Conservation (phyloP, 2,888 invertebrate genomes). For the Sinodicranocentrus sp. region DNA sequence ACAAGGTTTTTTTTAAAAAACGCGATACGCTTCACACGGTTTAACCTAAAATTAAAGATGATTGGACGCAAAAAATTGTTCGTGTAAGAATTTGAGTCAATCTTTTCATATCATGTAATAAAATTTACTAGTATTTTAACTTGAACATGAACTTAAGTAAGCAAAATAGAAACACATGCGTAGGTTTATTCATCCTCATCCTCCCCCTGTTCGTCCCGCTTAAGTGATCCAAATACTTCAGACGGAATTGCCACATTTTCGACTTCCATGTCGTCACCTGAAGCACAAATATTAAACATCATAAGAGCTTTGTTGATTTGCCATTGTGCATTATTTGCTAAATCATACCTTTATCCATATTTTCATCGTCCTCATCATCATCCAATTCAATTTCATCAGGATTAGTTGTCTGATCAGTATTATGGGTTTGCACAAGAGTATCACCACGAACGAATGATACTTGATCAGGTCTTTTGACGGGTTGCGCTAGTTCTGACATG, state of each 20-base stretch:
- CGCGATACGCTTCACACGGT: no score
- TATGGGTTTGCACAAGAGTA: constrained; percentile 83
- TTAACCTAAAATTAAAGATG: no score
- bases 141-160: no score
- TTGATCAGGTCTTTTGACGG: constrained; percentile 71
- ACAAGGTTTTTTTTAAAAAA: no score
- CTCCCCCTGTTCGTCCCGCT: constrained; percentile 77
- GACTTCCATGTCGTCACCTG: constrained; percentile 83
- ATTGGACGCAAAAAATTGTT: no score
- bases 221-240: constrained; percentile 93
- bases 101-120: no score
- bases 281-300: no score
- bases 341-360: constrained; percentile 70
- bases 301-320: neutral
- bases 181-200: constrained; percentile 55
- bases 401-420: constrained; percentile 81
- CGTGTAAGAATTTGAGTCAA: no score
- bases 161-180: no score
- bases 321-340: neutral
- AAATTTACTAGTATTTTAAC: no score
- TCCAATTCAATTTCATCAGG: constrained; percentile 81
- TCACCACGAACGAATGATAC: constrained; percentile 90
- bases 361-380: constrained; percentile 78
- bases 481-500: constrained; percentile 80
- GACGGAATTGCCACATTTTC: constrained; percentile 92